Conservation (phyloP, 2,113 vertebrate species). For the Bostrychus sinensis region DNA sequence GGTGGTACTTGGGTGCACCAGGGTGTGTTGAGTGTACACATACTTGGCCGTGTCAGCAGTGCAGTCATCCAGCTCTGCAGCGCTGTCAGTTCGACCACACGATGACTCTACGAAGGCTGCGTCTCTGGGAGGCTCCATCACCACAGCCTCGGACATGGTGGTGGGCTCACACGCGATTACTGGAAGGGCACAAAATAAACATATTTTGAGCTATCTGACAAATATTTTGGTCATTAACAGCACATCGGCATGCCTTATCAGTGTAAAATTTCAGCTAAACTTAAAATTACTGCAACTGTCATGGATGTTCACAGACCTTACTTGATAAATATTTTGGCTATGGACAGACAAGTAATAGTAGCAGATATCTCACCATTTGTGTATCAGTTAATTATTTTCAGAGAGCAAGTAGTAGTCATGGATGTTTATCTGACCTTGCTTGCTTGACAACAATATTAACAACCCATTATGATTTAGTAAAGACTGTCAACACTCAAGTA, state of each 20-base stretch:
- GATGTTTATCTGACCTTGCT: background rate
- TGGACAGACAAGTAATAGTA: too few relatives aligned
- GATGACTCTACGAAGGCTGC: slow-evolving; percentile 42
- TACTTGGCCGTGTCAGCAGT: slow-evolving; percentile 71
- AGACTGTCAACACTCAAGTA: background rate
- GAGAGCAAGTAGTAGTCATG: too few relatives aligned
- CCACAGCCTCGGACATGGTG: slow-evolving; percentile 54
- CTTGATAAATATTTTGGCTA: too few relatives aligned
- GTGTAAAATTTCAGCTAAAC: too few relatives aligned
- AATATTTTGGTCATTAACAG: too few relatives aligned
- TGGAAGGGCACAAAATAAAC: slow-evolving; percentile 43
- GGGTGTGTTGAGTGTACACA: slow-evolving; percentile 23
- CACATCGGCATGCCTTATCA: too few relatives aligned
- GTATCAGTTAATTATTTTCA: too few relatives aligned
- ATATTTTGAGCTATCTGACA: background rate
- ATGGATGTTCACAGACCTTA: too few relatives aligned
- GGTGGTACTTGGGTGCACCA: background rate
- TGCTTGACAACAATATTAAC: background rate
- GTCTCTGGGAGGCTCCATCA: slow-evolving; percentile 56
- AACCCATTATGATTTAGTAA: background rate
- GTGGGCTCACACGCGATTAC: slow-evolving; percentile 79
- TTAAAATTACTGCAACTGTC: too few relatives aligned
- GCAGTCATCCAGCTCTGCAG: slow-evolving; percentile 55
- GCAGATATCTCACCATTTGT: too few relatives aligned
- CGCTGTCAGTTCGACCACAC: slow-evolving; percentile 1